These are phyloP conservation scores for Eumerus sabulonum DNA, from an alignment of 2,888 invertebrate species.

Conservation along the genomic window DNA sequence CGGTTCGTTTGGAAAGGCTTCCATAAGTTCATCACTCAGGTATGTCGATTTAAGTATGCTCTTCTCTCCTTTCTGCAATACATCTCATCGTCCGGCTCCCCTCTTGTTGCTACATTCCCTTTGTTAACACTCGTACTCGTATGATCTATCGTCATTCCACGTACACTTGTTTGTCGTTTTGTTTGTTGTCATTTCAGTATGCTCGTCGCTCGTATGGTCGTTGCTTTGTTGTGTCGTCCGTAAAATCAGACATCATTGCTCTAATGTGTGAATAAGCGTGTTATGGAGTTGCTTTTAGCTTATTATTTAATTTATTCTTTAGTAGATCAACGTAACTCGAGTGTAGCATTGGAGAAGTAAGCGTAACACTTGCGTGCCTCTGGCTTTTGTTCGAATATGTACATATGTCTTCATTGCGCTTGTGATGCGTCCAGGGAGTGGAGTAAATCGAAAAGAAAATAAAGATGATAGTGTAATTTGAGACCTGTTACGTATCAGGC, in stretches of 20 bases:
- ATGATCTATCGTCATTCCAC: conserved; percentile 23
- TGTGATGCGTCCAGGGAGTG: too few species aligned
- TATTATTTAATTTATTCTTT: conserved; percentile 42
- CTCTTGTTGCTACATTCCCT: not conserved
- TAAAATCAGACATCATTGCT: conserved; percentile 50
- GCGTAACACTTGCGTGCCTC: too few species aligned
- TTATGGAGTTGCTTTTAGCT: conserved; percentile 32
- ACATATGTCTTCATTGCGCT: too few species aligned
- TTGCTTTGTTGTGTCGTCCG: conserved; percentile 60
- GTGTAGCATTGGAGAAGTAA: too few species aligned
- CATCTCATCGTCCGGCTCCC: too few species aligned
- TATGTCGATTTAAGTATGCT: conserved; percentile 66
- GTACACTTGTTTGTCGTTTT: conserved; percentile 35
- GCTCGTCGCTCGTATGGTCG: too few species aligned
- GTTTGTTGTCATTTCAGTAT: conserved; percentile 47
- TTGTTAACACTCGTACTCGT: conserved; percentile 7
- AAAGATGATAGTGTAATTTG: too few species aligned
- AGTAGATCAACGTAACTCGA: too few species aligned
- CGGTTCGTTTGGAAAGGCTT: conserved; percentile 79
- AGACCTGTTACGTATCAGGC: too few species aligned
- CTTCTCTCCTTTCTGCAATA: too few species aligned
- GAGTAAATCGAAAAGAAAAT: too few species aligned
- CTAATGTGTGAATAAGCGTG: conserved; percentile 56
- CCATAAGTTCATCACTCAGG: conserved; percentile 79
- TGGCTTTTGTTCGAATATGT: too few species aligned